Base-by-base conservation (phyloP, 2,797 vertebrate genomes). In the Cottoperca gobio region DNA sequence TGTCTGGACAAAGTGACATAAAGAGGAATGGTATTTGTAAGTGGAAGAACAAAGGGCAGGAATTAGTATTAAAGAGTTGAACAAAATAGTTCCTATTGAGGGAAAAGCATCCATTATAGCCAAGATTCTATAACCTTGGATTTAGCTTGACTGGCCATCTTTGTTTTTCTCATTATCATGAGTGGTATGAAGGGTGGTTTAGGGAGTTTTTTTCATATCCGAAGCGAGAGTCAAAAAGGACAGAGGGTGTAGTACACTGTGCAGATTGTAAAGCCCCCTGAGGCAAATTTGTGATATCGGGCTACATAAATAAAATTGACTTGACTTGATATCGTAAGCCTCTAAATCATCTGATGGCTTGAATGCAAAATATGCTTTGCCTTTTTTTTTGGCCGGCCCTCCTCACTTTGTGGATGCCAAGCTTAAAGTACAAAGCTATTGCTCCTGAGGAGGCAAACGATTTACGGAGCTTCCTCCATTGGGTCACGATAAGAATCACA, bases 101-200 rank as follows among this genome's bases (percentile, higher is more conserved):
- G 11, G 52, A 72, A 64, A 58, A 43, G 28, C 37, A 11, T 48
- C 43, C 50, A 54, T 33, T 10, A 39, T 68, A 50, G 65, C 62
- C 66, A 52, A 31, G 48, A 76, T 78, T 83, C 59, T 69, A 37
- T 86, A 86, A 88, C 88, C 83, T 88, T 87, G 79, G 67, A 49
- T 85, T 88, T 81, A 64, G 79, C 78, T 91, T 76, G 74, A 88
- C 69, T 79, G 16, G 70, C 62, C 73, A 83, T 86, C 82, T 88
- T 89, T 79, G 80, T 83, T 90, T 90, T 81, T 73, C 83, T 88
- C 81, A 87, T 92, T 89, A 90, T 86, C 78, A 76, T 67, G 60
- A 82, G 63, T 62, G 6, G 50, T 52, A 65, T 31, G 31, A 5
- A 13, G 2, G 42, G 6, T 7, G 17, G 17, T 3, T 43, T 19